Evolutionary conservation across 23 tunicate genomes (phyloP).

Genomic region (Trididemnum clinides): DNA sequence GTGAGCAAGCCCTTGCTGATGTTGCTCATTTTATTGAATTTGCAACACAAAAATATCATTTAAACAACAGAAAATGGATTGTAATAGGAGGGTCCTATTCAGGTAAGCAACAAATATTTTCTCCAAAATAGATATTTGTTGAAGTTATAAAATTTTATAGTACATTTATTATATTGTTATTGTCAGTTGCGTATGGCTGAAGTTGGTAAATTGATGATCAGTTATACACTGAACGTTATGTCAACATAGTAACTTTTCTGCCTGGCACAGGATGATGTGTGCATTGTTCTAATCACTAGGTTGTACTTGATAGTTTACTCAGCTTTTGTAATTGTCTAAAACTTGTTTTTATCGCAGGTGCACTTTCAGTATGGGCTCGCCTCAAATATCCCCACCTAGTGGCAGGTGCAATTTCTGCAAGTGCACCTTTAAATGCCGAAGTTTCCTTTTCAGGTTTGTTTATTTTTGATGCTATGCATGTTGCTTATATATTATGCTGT

Average conservation of each 20-base stretch:
- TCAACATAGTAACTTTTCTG: no score
- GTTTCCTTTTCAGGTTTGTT: conserved; percentile 51
- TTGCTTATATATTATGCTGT: no score
- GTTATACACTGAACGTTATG: no score
- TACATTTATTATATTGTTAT: no score
- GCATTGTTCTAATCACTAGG: no score
- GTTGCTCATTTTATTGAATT: conserved; percentile 57
- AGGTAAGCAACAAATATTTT: conserved; percentile 3
- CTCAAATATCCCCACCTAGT: conserved; percentile 85
- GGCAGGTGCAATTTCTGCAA: conserved; percentile 73
- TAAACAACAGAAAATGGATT: conserved; percentile 68
- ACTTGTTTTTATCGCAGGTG: conserved; percentile 31
- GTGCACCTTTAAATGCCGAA: conserved; percentile 76
- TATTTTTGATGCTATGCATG: not conserved
- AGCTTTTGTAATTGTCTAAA: no score
- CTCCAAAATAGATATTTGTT: no score
- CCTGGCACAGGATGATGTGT: no score
- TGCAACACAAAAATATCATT: conserved; percentile 24
- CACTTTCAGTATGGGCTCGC: conserved; percentile 76
- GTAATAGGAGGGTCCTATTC: conserved; percentile 91
- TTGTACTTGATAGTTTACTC: no score
- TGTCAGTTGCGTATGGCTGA: no score
- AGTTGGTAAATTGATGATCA: no score
- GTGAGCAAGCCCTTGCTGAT: conserved; percentile 92
- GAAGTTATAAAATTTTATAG: no score